Evolutionary conservation across 2,888 invertebrate species (phyloP), one percentile per base, ranked within the genome.

Genomic region (Rotaria socialis): DNA sequence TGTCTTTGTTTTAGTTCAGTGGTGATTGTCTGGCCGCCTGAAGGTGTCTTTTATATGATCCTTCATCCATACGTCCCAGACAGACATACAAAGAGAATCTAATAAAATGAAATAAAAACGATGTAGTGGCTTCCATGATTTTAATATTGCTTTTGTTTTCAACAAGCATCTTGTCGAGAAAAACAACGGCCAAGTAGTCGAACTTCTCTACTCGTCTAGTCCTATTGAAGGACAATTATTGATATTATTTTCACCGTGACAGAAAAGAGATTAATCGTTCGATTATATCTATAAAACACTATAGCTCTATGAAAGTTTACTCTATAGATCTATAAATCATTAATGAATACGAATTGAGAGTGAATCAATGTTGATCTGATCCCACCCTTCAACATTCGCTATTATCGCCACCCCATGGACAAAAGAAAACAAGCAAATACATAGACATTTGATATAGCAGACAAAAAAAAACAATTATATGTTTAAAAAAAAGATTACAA

Each of bases 1-100:
- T 67, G 67, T 67, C 67, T 67, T 67, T 67, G 67, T 67, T 67
- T 67, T 67, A 67, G 67, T 67, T 35, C 35, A 67, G 67, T 35
- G 19, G 35, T 4, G 67, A 67, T 67, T 67, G 67, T 67, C 67
- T 67, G 35, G 7, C 14, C 35, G 67, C 67, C 67, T 67, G 35
- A 67, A 67, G 67, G 67, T 67, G 19, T 27, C 8, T 67, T 67
- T 67, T 67, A 67, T 67, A 67, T 67, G 67, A 67, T 67, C 67
- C 67, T 67, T 67, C 67, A 67, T 67, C 35, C 35, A 41, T 67
- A 67, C 5, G 35, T 67, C 4, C 35, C 14, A 35, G 67, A 67
- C 67, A 27, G 2, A 67, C 27, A 67, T 67, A 67, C 7, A 27
- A 67, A 60, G 35, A 67, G 35, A 67, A 67, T 41, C 67, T 67